phyloP scores from a whole-genome alignment of 2,113 vertebrate genomes.

The Mus spicilegus region DNA sequence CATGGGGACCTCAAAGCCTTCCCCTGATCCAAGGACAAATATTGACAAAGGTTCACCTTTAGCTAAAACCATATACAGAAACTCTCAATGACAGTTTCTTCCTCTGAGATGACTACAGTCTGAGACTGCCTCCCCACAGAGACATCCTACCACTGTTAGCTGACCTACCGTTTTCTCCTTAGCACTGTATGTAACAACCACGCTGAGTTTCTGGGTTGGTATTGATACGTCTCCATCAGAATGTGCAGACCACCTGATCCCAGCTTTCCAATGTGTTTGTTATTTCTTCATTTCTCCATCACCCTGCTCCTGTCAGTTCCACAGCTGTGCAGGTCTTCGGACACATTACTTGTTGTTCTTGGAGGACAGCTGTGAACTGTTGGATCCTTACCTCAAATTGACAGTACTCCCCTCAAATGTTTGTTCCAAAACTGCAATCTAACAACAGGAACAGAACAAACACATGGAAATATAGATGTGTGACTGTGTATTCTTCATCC shows the following conservation, averaged over 20 bases:
- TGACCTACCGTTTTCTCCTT: not conserved
- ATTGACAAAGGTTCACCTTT: not conserved
- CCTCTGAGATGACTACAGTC: not conserved
- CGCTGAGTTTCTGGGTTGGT: not conserved
- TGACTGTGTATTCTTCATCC: not conserved
- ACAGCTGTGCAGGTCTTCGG: not conserved
- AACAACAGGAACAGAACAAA: not conserved
- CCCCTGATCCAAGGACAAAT: not conserved
- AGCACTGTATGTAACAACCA: not conserved
- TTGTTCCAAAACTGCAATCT: not conserved
- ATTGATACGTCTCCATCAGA: not conserved
- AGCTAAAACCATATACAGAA: not conserved
- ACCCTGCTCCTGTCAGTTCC: not conserved
- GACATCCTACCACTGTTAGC: not conserved
- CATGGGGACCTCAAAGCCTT: not conserved
- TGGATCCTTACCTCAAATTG: not conserved
- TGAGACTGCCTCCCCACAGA: not conserved
- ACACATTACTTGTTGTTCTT: not conserved
- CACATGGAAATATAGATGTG: not conserved
- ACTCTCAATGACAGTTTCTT: not conserved
- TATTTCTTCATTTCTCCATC: not conserved
- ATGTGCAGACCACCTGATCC: not conserved
- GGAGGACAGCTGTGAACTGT: not conserved
- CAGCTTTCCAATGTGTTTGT: not conserved
- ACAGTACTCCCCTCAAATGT: not conserved